These are phyloP conservation scores for Amphipyra berbera DNA, from an alignment of 2,888 invertebrate genomes.

Conservation along the genomic window DNA sequence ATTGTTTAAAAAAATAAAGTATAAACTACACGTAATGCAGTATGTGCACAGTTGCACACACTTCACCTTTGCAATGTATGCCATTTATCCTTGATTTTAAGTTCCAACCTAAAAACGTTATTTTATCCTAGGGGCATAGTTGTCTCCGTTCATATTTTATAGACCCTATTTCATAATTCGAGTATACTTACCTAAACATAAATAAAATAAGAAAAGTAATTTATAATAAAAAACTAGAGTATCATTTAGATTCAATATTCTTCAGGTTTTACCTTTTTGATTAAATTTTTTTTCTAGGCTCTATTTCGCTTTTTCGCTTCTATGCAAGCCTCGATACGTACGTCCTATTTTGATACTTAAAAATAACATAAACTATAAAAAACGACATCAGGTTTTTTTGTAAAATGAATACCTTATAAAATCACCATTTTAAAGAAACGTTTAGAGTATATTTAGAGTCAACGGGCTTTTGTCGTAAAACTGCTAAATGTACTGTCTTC, in stretches of 20 bases:
- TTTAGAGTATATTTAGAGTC: slow-evolving; percentile 19
- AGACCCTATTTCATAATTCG: background rate
- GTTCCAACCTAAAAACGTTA: background rate
- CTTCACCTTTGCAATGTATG: slow-evolving; percentile 3
- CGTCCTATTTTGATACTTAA: no score
- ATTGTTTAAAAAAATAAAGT: background rate
- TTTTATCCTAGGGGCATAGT: background rate
- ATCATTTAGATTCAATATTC: no score
- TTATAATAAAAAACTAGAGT: background rate
- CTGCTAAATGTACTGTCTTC: slow-evolving; percentile 62
- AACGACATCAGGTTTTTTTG: no score
- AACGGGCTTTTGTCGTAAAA: slow-evolving; percentile 71
- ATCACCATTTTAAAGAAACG: background rate
- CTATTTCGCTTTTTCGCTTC: no score
- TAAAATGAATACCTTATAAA: background rate
- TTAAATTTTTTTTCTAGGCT: no score
- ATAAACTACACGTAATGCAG: background rate
- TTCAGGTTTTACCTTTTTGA: no score
- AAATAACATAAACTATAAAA: no score
- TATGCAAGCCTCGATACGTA: no score
- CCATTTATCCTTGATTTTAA: background rate
- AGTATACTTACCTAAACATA: background rate
- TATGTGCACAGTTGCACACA: slow-evolving; percentile 4
- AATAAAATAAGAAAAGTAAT: background rate
- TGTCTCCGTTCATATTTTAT: background rate